A percentile compares a stretch with the other conserved stretches of the same genome.
phyloP scores from a whole-genome alignment of 1,140 invertebrate species.

The Saccostrea echinata region DNA sequence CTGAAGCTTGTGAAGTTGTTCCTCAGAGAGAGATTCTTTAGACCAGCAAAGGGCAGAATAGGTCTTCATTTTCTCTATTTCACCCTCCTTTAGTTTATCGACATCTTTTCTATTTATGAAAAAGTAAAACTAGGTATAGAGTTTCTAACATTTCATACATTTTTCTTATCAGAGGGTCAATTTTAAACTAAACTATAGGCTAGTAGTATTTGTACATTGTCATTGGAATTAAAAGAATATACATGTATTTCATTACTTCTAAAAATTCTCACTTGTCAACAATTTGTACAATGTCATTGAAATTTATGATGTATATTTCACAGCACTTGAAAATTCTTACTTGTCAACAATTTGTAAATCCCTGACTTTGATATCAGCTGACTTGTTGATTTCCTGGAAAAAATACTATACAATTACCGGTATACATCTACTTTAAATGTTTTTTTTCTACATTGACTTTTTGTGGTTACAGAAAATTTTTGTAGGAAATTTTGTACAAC shows the following conservation, averaged over 20 bases:
- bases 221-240: no score
- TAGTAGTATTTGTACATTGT: no score
- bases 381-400: slow-evolving; percentile 71
- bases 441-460: no score
- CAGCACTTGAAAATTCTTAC: slow-evolving; percentile 52
- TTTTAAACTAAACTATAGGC: no score
- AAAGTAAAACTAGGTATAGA: neutral
- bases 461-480: no score
- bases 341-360: slow-evolving; percentile 75
- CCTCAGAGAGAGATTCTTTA: slow-evolving; percentile 55
- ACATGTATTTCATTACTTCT: no score
- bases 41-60: slow-evolving; percentile 75
- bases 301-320: no score
- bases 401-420: slow-evolving; percentile 23
- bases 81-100: slow-evolving; percentile 86
- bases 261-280: no score
- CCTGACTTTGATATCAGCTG: slow-evolving; percentile 68
- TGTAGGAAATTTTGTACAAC: no score
- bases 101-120: slow-evolving; percentile 83
- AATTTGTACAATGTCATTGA: no score
- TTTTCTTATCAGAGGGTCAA: neutral
- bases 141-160: neutral
- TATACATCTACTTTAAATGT: neutral
- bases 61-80: slow-evolving; percentile 75
- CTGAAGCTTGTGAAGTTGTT: slow-evolving; percentile 63